These are phyloP conservation scores for Desmophyllum pertusum DNA, from an alignment of 92 coral and sea anemone species.

Conservation along the genomic window DNA sequence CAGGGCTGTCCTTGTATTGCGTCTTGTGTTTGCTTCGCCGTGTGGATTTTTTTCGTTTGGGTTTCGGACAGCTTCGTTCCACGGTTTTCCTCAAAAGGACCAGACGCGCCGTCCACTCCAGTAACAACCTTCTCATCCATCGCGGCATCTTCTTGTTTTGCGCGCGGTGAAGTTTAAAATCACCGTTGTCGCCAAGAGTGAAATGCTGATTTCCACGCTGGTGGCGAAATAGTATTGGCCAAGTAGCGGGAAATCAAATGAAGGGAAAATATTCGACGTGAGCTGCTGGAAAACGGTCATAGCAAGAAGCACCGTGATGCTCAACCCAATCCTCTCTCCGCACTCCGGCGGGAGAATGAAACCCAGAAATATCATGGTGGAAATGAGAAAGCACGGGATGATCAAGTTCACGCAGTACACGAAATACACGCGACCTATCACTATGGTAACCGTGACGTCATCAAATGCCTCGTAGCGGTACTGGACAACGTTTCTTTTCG, in stretches of 20 bases:
- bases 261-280: constrained; percentile 79
- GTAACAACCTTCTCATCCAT: constrained; percentile 58
- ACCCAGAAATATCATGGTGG: constrained; percentile 81
- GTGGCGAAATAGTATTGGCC: constrained; percentile 89
- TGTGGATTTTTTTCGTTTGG: constrained; percentile 3
- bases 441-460: constrained; percentile 64
- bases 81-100: constrained; percentile 65
- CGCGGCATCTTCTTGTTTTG: constrained; percentile 71
- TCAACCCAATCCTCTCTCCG: constrained; percentile 79
- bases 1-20: neutral
- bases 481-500: constrained; percentile 25
- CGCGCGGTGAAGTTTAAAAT: constrained; percentile 75
- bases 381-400: constrained; percentile 76
- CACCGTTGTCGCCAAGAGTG: constrained; percentile 72
- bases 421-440: constrained; percentile 59
- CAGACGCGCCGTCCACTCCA: constrained; percentile 67
- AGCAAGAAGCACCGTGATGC: constrained; percentile 80
- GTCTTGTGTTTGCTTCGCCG: neutral
- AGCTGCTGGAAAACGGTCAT: constrained; percentile 92
- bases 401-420: constrained; percentile 69
- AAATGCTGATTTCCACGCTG: constrained; percentile 70
- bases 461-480: constrained; percentile 27
- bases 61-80: constrained; percentile 67
- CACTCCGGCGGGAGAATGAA: constrained; percentile 83
- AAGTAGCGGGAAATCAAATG: constrained; percentile 79